Percentiles rank a stretch among this genome's conserved stretches.
These are phyloP conservation scores for Acanthacorydalis orientalis DNA, from an alignment of 2,888 invertebrate genomes.

Conservation along the genomic window DNA sequence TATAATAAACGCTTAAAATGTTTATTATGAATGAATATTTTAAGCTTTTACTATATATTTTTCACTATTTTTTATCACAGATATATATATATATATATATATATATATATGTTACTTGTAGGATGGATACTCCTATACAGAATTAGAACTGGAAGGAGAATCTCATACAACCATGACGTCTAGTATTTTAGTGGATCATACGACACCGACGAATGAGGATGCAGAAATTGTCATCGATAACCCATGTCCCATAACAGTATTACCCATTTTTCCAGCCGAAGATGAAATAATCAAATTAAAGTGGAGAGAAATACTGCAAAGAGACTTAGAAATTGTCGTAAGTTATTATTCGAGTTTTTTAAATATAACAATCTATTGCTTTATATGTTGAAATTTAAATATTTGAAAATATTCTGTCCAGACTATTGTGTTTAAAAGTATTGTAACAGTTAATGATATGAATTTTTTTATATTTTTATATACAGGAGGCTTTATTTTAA, in stretches of 20 bases:
- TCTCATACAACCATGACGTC: slow-evolving; percentile 39
- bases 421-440: no score
- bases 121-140: slow-evolving; percentile 48
- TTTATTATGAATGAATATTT: no score
- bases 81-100: neutral
- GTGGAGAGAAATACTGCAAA: slow-evolving; percentile 54
- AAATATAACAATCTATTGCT: neutral
- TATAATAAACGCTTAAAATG: no score
- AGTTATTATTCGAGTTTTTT: slow-evolving; percentile 18
- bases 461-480: no score
- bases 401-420: no score
- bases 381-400: neutral
- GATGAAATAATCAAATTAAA: slow-evolving; percentile 56
- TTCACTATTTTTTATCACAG: no score
- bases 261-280: slow-evolving; percentile 37
- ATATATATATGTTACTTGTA: slow-evolving; percentile 18
- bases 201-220: slow-evolving; percentile 38
- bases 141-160: slow-evolving; percentile 51
- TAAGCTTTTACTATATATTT: no score
- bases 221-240: slow-evolving; percentile 48
- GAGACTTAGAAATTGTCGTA: slow-evolving; percentile 63
- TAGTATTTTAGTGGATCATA: slow-evolving; percentile 22
- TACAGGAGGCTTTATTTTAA: no score
- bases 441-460: no score
- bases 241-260: slow-evolving; percentile 19